phyloP scores from a whole-genome alignment of 2,888 invertebrate species.

The Epirrhoe tristata region DNA sequence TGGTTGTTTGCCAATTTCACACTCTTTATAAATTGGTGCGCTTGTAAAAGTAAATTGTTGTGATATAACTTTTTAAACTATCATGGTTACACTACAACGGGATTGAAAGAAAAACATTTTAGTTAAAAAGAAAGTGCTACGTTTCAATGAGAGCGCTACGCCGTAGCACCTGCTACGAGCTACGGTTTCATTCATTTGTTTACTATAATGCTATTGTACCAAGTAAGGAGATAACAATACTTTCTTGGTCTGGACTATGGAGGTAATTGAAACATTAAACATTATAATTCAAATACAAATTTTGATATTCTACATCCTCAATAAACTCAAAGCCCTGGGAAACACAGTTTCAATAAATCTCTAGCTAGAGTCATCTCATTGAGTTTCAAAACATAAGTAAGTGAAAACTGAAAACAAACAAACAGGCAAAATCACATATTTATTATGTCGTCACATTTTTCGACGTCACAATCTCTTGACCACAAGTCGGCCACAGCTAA shows the following conservation, averaged over 20 bases:
- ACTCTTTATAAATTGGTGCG: too few relatives aligned
- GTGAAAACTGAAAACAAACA: not conserved
- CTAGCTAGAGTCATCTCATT: not conserved
- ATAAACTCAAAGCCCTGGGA: not conserved
- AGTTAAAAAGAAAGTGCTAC: constrained; percentile 1
- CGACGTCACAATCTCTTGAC: constrained; percentile 7
- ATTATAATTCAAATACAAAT: not conserved
- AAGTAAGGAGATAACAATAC: too few relatives aligned
- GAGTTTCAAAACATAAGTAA: not conserved
- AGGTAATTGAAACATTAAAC: too few relatives aligned
- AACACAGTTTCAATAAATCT: not conserved
- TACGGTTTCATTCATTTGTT: too few relatives aligned
- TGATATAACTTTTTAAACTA: too few relatives aligned
- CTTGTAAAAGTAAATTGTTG: too few relatives aligned
- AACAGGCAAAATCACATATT: constrained; percentile 9
- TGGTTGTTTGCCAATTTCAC: too few relatives aligned
- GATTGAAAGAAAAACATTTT: too few relatives aligned
- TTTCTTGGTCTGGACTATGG: too few relatives aligned
- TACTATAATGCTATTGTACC: too few relatives aligned
- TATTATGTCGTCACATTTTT: not conserved
- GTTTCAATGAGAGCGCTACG: not conserved
- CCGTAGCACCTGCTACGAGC: not conserved
- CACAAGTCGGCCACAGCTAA: not conserved
- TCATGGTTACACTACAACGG: too few relatives aligned
- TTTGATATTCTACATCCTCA: not conserved